Evolutionary conservation across 2,888 invertebrate genomes (phyloP), one percentile per base, ranked within the genome.

Genomic region (Sphaerophoria taeniata): DNA sequence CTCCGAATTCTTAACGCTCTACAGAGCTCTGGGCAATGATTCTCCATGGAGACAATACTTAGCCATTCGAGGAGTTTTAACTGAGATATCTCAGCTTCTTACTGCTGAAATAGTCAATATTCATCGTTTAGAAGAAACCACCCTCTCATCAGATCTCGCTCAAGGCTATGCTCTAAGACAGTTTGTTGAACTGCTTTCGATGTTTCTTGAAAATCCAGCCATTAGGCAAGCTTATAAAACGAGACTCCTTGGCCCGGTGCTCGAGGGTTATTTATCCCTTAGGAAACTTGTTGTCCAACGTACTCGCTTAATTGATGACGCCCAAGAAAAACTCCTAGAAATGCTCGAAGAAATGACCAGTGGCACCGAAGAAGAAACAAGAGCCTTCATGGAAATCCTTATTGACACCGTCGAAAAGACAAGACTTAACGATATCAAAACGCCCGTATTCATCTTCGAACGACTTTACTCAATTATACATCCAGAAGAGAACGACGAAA

Each of bases 391-490:
- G 98, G 96, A 97, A 11, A 97, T 99, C 34, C 98, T 99, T 90
- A 97, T 99, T 31, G 97, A 98, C 92, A 98, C 99, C 0, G 97
- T 99, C 1, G 96, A 97, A 90, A 97, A 97, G 89, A 97, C 96
- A 89, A 97, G 97, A 61, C 93, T 96, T 39, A 97, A 97, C 90
- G 99, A 99, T 92, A 96, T 98, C 87, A 95, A 98, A 87, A 99
- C 99, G 0, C 99, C 99, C 0, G 98, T 99, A 3, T 99, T 99
- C 91, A 98, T 99, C 87, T 99, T 99, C 91, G 99, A 99, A 92
- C 94, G 99, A 51, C 94, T 99, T 3, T 99, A 99, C 90, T 98
- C 98, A 24, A 98, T 99, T 87, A 99, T 99, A 88, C 98, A 98
- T 91, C 99, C 98, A 0, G 98, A 99, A 90, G 98, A 99, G 92